Percentiles rank a stretch among this genome's conserved stretches.
Conservation (phyloP, 2,797 vertebrate genomes). For the Allobates femoralis region DNA sequence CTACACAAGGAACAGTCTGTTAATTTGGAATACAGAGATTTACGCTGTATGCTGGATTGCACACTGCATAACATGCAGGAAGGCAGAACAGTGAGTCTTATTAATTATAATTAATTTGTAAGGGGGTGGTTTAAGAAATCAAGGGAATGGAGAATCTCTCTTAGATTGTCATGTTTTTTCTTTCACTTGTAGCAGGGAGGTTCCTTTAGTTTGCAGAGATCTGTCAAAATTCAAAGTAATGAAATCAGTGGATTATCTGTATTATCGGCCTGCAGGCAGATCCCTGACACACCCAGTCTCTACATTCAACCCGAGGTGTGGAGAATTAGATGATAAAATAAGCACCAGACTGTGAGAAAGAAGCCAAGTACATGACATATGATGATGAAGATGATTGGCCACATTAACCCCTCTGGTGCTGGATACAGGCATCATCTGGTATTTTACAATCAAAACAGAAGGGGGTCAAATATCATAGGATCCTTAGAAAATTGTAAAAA, state of each 20-base stretch:
- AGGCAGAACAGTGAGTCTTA: no score
- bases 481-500: no score
- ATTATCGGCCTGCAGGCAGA: slow-evolving; percentile 20
- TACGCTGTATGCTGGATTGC: no score
- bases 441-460: neutral
- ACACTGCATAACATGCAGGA: no score
- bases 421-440: neutral
- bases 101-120: no score
- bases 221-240: slow-evolving; percentile 20
- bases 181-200: neutral
- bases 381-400: neutral
- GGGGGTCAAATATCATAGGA: no score
- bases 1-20: no score
- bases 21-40: no score
- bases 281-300: slow-evolving; percentile 44
- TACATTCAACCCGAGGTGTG: slow-evolving; percentile 7
- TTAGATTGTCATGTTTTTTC: no score
- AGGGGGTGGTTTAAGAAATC: no score
- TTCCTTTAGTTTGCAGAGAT: neutral
- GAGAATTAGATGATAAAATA: neutral
- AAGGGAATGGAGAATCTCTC: no score
- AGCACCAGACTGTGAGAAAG: slow-evolving; percentile 24
- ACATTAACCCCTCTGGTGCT: slow-evolving; percentile 5
- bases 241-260: slow-evolving; percentile 36
- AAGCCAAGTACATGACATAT: neutral